phyloP scores from a whole-genome alignment of 1,140 invertebrate species.

The Odontomachus brunneus region DNA sequence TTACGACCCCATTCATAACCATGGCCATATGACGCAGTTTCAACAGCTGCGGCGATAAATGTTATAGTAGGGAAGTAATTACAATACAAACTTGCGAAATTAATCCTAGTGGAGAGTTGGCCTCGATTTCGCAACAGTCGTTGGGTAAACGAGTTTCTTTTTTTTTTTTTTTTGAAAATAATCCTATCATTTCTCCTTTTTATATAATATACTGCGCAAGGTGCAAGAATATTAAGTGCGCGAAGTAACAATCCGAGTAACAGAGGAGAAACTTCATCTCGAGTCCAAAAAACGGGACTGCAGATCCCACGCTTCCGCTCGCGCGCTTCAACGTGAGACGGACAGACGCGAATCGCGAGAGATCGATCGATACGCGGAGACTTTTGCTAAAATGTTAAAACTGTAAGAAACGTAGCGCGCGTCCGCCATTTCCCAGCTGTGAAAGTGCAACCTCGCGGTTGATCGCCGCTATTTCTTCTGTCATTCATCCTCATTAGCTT shows the following conservation, averaged over 20 bases:
- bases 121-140: neutral
- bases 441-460: neutral
- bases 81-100: slow-evolving; percentile 36
- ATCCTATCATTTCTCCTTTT: too few species aligned
- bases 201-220: too few species aligned
- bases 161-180: too few species aligned
- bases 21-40: slow-evolving; percentile 45
- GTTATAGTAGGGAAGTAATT: slow-evolving; percentile 31
- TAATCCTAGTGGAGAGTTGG: slow-evolving; percentile 16
- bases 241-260: neutral
- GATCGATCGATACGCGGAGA: neutral
- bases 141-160: too few species aligned
- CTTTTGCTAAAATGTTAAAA: slow-evolving; percentile 20
- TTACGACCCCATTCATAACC: slow-evolving; percentile 44
- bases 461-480: neutral
- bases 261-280: neutral
- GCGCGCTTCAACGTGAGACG: neutral
- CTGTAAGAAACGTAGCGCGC: neutral
- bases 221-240: neutral
- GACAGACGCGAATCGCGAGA: neutral
- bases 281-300: too few species aligned
- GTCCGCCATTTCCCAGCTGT: slow-evolving; percentile 12
- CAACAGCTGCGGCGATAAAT: slow-evolving; percentile 54
- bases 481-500: slow-evolving; percentile 23
- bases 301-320: neutral